Evolutionary conservation across 2,113 vertebrate genomes (phyloP).

Genomic region (Eubucco bourcierii): DNA sequence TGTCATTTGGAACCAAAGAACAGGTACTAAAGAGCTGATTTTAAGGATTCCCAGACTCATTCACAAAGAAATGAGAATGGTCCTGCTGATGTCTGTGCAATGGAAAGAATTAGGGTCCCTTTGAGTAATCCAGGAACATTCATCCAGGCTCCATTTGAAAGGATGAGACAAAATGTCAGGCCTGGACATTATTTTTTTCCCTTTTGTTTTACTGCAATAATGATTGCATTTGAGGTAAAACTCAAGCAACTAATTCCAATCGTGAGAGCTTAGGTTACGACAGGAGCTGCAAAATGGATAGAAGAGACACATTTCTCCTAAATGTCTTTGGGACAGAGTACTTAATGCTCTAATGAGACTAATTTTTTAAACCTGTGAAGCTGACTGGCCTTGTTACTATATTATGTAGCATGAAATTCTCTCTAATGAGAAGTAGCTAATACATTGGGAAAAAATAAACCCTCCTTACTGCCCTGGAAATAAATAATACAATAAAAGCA

Average conservation of each 20-base stretch:
- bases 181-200: not conserved
- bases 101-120: not conserved
- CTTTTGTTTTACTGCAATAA: not conserved
- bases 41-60: not conserved
- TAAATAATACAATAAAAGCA: constrained; percentile 37
- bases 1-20: not conserved
- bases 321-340: not conserved
- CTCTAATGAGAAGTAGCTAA: not conserved
- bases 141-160: not conserved
- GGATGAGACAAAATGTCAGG: not conserved
- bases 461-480: not conserved
- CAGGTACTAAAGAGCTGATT: not conserved
- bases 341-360: not conserved
- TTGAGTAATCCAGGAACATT: not conserved
- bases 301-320: not conserved
- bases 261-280: not conserved
- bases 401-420: not conserved
- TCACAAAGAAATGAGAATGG: not conserved
- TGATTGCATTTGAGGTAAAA: not conserved
- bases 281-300: not conserved
- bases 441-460: not conserved
- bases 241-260: not conserved
- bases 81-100: not conserved
- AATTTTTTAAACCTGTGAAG: not conserved
- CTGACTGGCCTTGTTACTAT: not conserved